Evolutionary conservation across 2,797 vertebrate genomes (phyloP).

Genomic region (Notoglanidium macrostoma): DNA sequence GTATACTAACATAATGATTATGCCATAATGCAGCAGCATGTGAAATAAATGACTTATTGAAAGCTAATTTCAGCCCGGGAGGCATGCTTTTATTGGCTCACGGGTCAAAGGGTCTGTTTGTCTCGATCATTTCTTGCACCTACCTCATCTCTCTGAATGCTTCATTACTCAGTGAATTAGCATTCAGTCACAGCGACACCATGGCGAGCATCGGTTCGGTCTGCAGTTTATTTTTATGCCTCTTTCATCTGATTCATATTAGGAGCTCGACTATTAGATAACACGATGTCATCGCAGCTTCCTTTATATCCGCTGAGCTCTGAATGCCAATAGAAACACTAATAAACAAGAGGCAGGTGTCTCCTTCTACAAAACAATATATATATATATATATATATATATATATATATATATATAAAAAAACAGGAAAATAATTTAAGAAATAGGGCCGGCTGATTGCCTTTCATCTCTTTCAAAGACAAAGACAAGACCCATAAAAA

Average conservation of each 20-base stretch:
- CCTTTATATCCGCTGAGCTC: background rate
- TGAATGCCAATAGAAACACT: background rate
- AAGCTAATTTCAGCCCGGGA: constrained; percentile 20
- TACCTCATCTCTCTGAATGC: background rate
- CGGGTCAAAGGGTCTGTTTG: constrained; percentile 5
- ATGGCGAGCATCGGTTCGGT: constrained; percentile 31
- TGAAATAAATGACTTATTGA: constrained; percentile 19
- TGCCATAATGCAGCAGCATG: background rate
- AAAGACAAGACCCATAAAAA: background rate
- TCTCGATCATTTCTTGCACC: background rate
- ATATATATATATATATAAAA: too few species aligned
- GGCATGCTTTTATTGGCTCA: background rate
- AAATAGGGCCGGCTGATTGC: background rate
- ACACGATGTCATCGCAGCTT: background rate
- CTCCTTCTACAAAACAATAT: too few species aligned
- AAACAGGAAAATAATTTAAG: background rate
- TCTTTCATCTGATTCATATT: constrained; percentile 42
- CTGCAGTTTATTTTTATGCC: constrained; percentile 40
- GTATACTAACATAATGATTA: constrained; percentile 20
- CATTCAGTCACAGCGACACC: constrained; percentile 20
- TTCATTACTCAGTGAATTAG: constrained; percentile 26
- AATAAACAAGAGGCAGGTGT: background rate
- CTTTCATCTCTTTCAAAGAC: background rate
- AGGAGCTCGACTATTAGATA: constrained; percentile 18
- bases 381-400: background rate